phyloP scores from a whole-genome alignment of 2,797 vertebrate genomes.

The Parotocinclus haroldoi region DNA sequence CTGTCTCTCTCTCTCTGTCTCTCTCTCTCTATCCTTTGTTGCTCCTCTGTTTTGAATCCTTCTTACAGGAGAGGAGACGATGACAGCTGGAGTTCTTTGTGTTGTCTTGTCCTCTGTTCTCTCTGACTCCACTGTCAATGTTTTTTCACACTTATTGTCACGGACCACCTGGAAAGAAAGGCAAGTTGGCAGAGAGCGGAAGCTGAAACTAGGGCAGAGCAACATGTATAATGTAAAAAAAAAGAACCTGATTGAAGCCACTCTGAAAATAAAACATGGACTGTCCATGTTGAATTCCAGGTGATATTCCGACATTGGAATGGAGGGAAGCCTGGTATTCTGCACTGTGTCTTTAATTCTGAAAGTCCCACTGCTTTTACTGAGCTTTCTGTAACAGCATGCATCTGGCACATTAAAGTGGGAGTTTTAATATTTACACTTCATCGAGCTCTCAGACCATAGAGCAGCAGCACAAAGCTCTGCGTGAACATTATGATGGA shows the following conservation, averaged over 20 bases:
- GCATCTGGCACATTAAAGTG: background rate
- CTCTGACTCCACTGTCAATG: constrained; percentile 39
- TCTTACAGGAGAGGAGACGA: background rate
- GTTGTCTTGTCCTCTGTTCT: constrained; percentile 23
- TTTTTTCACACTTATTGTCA: constrained; percentile 34
- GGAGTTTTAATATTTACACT: constrained; percentile 2
- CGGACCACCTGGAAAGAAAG: constrained; percentile 39
- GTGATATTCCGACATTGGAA: too few relatives aligned
- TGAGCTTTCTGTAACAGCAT: background rate
- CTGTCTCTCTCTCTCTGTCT: too few relatives aligned
- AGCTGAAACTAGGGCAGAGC: constrained; percentile 33
- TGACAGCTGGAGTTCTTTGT: background rate
- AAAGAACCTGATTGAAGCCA: background rate
- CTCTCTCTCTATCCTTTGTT: too few relatives aligned
- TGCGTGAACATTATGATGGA: background rate
- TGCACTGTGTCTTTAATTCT: background rate
- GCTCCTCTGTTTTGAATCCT: background rate
- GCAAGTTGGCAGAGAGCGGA: constrained; percentile 28
- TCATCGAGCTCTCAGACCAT: background rate
- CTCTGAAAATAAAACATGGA: too few relatives aligned
- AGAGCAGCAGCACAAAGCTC: background rate
- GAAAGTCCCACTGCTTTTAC: background rate
- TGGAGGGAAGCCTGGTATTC: too few relatives aligned
- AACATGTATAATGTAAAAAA: background rate
- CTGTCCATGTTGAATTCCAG: too few relatives aligned